Evolutionary conservation across 2,888 invertebrate genomes (phyloP), one percentile per base, ranked within the genome.

Genomic region (Epirrhoe tristata): DNA sequence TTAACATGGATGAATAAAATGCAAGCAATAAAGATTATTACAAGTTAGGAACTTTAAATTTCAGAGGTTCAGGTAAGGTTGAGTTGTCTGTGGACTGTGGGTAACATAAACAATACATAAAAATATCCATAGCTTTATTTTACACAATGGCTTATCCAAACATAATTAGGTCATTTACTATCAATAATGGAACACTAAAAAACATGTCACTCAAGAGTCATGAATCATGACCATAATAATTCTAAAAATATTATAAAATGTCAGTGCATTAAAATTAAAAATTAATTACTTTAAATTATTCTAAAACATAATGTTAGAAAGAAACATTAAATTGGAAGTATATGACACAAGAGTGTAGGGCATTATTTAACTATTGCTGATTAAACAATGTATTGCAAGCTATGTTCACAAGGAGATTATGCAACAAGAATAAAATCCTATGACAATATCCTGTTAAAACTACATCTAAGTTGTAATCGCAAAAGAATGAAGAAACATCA

Each of bases 61-160:
- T n/a, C n/a, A n/a, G n/a, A n/a, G 8, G 17, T 55, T 55, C 43
- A 43, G 16, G 24, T 39, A 57, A 8, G 24, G 51, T 36, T 52
- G n/a, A n/a, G n/a, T n/a, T n/a, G n/a, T n/a, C n/a, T n/a, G n/a
- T n/a, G n/a, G n/a, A n/a, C n/a, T n/a, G n/a, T n/a, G n/a, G n/a
- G n/a, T n/a, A n/a, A n/a, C n/a, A n/a, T n/a, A 57, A 58, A 34
- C 17, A 54, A 48, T 53, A 8, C 32, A 34, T 48, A 14, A 34
- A 48, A 17, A 63, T 31, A 54, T n/a, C 48, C 58, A 58, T 61
- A 56, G 58, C 58, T 65, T 65, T 53, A 68, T 50, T 39, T 55
- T 76, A 52, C 4, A 53, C 36, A 65, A 56, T 24, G 31, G 5
- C 62, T 57, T 56, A 51, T 16, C 48, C 14, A 39, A 57, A 46